Conservation (phyloP, 2,113 vertebrate genomes). For the Macquaria australasica region DNA sequence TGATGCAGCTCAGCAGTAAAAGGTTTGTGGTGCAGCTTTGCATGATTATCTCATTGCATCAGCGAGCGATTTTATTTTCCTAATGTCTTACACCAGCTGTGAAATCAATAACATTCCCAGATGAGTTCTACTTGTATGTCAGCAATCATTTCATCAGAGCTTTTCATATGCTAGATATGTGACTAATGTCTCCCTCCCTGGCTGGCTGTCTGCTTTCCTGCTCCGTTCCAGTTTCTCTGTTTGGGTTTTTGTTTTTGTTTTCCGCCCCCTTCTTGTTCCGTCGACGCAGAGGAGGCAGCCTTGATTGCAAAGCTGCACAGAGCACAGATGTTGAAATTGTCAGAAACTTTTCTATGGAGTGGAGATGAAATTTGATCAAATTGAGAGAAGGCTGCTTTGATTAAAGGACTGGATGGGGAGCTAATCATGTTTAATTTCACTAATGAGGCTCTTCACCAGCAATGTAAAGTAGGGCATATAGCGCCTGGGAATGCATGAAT, state of each 20-base stretch:
- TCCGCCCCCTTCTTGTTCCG: neutral
- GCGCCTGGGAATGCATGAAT: constrained; percentile 27
- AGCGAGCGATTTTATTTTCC: neutral
- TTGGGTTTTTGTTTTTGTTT: constrained; percentile 15
- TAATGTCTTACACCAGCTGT: constrained; percentile 30
- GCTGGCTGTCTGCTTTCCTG: neutral
- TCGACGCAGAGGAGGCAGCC: constrained; percentile 4
- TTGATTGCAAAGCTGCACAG: constrained; percentile 18
- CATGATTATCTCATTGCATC: neutral
- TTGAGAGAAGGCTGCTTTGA: constrained; percentile 55
- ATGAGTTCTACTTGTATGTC: constrained; percentile 9
- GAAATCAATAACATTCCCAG: constrained; percentile 37
- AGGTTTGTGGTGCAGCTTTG: neutral
- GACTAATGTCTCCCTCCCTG: constrained; percentile 9
- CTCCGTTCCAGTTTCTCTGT: constrained; percentile 24
- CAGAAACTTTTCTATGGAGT: constrained; percentile 34
- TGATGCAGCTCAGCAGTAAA: neutral
- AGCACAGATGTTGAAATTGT: constrained; percentile 53
- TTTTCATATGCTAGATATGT: constrained; percentile 22
- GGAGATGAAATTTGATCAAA: constrained; percentile 50
- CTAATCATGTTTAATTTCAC: constrained; percentile 61
- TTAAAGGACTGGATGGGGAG: constrained; percentile 50
- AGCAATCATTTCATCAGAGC: constrained; percentile 36
- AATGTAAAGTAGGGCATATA: constrained; percentile 43
- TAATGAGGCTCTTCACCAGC: constrained; percentile 63